Base-by-base conservation (phyloP, 1,140 invertebrate species). In the Diprion similis region DNA sequence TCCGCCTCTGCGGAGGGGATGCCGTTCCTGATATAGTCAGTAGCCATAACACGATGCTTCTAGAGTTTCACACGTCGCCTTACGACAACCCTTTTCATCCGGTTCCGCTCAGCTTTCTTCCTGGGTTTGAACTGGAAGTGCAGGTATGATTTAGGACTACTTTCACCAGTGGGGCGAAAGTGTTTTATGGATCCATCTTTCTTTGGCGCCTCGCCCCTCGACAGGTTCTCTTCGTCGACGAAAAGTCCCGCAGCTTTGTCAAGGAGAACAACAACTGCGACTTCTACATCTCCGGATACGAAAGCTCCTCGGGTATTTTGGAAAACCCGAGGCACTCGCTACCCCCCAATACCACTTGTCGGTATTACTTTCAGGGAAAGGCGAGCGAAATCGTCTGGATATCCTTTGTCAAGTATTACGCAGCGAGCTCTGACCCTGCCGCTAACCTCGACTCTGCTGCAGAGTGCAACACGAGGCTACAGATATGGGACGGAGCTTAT, bases 291-390 rank as follows among this genome's bases (percentile, higher is more conserved):
- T 92, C 92, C 71, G 92, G 93, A 46, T 93, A 94, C 75, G 93
- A 95, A 78, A 92, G 91, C 76, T 90, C 91, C 8, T 93, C 92
- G 75, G 95, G 95, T 3, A 81, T 90, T 8, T 78, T 92, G 46
- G 93, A 95, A 80, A 95, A 93, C 80, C 95, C 95, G 0, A 90
- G 92, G 70, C 95, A 96, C 83, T 96, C 95, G 2, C 83, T 96
- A 67, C 93, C 95, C 0, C 93, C 94, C 0, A 96, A 96, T 83
- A 96, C 95, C 0, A 96, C 95, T 1, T 97, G 95, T 81, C 87
- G 89, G 18, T 92, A 91, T 78, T 87, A 89, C 71, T 91, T 92
- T 74, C 89, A 92, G 84, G 94, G 94, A 15, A 91, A 92, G 66
- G 86, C 90, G 15, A 91, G 92, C 73, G 94, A 95, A 85, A 92